These are phyloP conservation scores for Poecilia picta DNA, from an alignment of 2,797 vertebrate genomes.

Conservation along the genomic window DNA sequence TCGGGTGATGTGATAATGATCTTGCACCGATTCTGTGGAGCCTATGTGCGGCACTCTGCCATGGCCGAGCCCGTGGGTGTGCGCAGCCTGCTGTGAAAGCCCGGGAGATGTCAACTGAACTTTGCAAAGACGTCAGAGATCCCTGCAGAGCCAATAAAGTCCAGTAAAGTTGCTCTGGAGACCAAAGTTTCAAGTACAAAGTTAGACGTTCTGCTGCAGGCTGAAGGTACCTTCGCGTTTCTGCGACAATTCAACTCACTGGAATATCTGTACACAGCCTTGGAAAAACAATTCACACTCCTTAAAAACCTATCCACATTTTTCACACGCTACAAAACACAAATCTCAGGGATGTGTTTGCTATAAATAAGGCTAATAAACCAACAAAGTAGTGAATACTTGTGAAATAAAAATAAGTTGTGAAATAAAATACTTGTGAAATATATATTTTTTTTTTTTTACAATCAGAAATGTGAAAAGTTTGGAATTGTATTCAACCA, in stretches of 20 bases:
- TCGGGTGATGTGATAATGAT: constrained; percentile 59
- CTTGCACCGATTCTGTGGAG: constrained; percentile 51
- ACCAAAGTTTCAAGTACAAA: constrained; percentile 15
- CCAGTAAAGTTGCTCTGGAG: not conserved
- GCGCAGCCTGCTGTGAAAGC: constrained; percentile 43
- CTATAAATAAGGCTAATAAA: not conserved
- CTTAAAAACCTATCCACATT: not conserved
- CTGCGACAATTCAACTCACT: not conserved
- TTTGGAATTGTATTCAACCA: not conserved
- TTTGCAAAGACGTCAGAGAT: constrained; percentile 29
- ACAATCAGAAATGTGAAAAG: not conserved
- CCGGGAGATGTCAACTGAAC: constrained; percentile 48
- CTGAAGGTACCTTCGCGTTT: not conserved
- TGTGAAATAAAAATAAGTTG: not conserved
- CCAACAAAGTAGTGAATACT: not conserved
- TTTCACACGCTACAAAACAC: not conserved
- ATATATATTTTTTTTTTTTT: too few relatives aligned
- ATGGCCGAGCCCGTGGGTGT: constrained; percentile 39
- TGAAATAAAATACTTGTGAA: too few relatives aligned
- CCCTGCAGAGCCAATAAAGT: constrained; percentile 30
- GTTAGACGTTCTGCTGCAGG: not conserved
- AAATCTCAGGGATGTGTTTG: not conserved
- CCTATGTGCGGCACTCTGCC: constrained; percentile 46
- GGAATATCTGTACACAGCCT: not conserved
- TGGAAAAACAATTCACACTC: not conserved